phyloP scores from a whole-genome alignment of 2,113 vertebrate species.

The Microcebus griseorufus region DNA sequence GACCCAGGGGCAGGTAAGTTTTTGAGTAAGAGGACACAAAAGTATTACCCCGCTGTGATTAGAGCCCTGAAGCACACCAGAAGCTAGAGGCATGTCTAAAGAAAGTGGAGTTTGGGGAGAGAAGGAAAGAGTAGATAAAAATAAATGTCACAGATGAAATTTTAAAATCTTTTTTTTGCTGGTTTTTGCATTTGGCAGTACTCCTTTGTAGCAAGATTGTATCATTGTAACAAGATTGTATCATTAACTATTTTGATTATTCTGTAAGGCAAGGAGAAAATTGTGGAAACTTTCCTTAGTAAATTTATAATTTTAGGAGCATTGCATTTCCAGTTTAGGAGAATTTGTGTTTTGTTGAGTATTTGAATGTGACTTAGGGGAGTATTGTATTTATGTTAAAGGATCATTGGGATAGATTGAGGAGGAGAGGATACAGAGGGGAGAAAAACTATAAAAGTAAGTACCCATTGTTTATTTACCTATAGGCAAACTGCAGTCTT shows the following conservation, averaged over 20 bases:
- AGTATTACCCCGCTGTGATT: background rate
- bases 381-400: slow-evolving; percentile 13
- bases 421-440: background rate
- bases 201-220: background rate
- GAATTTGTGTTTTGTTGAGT: background rate
- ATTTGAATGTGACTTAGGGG: slow-evolving; percentile 23
- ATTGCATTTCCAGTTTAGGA: background rate
- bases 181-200: background rate
- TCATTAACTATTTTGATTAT: slow-evolving; percentile 3
- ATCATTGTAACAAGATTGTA: background rate
- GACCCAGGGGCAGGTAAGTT: background rate
- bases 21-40: background rate
- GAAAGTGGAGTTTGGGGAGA: background rate
- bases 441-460: background rate
- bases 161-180: background rate
- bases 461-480: background rate
- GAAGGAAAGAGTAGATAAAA: background rate
- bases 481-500: background rate
- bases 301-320: background rate
- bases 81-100: background rate
- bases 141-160: background rate
- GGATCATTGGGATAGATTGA: background rate
- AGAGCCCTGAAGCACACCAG: background rate
- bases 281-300: background rate
- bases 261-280: background rate